Evolutionary conservation across 2,797 vertebrate genomes (phyloP).

Genomic region (Hyperoplus immaculatus): DNA sequence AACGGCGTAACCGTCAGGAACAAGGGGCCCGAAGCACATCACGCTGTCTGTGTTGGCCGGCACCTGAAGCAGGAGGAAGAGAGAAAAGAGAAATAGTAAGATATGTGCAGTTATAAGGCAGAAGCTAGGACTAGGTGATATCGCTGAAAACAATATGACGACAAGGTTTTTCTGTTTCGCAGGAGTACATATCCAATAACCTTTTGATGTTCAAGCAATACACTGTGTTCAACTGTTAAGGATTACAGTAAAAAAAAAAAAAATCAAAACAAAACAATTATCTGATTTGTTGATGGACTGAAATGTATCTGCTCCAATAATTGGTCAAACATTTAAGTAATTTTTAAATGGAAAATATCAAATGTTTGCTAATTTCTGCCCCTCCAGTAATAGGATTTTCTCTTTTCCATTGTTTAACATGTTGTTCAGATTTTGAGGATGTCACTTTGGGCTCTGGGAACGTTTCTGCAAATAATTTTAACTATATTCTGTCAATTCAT

Average conservation of each 20-base stretch:
- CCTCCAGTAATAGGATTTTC: background rate
- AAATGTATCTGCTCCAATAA: too few relatives aligned
- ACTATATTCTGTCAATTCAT: background rate
- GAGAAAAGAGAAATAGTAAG: background rate
- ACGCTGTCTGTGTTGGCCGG: conserved; percentile 88
- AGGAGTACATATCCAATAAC: background rate
- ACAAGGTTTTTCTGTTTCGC: background rate
- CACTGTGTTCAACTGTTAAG: background rate
- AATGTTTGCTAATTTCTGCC: background rate
- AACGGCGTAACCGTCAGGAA: conserved; percentile 88
- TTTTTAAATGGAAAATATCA: background rate
- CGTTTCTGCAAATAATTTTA: background rate
- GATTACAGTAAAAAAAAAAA: background rate
- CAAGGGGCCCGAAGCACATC: conserved; percentile 89
- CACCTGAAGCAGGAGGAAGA: conserved; percentile 70
- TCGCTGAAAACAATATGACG: background rate
- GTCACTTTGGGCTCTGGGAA: background rate
- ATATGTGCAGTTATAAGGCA: background rate
- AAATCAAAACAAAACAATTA: background rate
- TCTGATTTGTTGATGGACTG: too few relatives aligned
- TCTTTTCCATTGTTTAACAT: background rate
- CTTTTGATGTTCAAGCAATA: background rate
- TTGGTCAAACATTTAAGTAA: background rate
- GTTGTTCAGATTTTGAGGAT: background rate
- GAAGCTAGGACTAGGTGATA: background rate